Conservation (phyloP, 37 sponge, comb jelly and placozoan species). For the Amphimedon queenslandica region DNA sequence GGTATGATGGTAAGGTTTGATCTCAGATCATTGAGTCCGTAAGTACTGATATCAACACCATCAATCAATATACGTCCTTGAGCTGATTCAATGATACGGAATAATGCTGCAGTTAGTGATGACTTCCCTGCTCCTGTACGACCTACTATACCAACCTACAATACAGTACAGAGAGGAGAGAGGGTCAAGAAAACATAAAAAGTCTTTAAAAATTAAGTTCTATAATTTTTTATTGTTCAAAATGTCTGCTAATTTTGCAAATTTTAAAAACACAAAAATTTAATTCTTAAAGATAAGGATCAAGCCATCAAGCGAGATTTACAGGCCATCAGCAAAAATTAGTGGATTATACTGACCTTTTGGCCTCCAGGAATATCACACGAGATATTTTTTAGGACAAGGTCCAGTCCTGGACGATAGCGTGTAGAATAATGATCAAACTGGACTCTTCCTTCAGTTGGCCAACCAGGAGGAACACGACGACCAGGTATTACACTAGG, state of each 20-base stretch:
- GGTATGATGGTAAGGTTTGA: no score
- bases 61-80: no score
- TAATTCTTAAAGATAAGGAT: no score
- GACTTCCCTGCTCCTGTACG: conserved; percentile 99
- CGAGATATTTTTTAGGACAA: conserved; percentile 76
- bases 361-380: conserved; percentile 77
- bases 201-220: no score
- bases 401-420: conserved; percentile 88
- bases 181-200: not conserved
- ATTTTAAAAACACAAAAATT: no score
- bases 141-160: conserved; percentile 93
- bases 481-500: conserved; percentile 47
- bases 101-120: conserved; percentile 91
- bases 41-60: no score
- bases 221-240: no score
- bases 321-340: not conserved
- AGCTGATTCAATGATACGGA: no score
- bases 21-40: no score
- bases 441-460: conserved; percentile 69
- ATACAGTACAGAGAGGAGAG: not conserved
- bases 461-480: conserved; percentile 85
- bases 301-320: no score
- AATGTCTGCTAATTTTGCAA: no score
- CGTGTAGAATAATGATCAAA: conserved; percentile 84
- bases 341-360: conserved; percentile 66